Base-by-base conservation (phyloP, 2,888 invertebrate species). In the Prenolepis imparis region DNA sequence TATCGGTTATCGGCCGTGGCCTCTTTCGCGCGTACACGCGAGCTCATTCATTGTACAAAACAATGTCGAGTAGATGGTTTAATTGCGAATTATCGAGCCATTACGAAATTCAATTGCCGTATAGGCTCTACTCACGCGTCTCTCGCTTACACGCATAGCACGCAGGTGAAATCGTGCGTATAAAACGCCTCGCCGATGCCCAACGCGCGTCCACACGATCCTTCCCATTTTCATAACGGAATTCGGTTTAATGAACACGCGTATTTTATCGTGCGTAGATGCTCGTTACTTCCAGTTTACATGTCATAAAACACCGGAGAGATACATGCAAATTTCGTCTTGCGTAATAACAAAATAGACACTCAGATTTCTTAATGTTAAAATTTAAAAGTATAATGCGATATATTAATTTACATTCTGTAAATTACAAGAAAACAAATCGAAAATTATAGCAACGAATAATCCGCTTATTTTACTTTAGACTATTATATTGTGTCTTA, bases 11-110 rank as follows among this genome's bases (percentile, higher is more conserved):
- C 59, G 63, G 70, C 12, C 59, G 52, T n/a, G 86, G 41, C 67
- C 73, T 61, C 59, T 77, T 84, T 66, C 72, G 72, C 52, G 39
- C 80, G 41, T 84, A 74, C 59, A 73, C 48, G 63, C 73, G 73
- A 55, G 11, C 68, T 81, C 61, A 86, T 85, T 67, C 83, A 81
- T 59, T 52, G 80, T 70, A 75, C 59, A 63, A n/a, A n/a, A 80
- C 83, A 88, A 88, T 86, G 82, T 80, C 81, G 88, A 73, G 80
- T 86, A 84, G 82, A 67, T 82, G 73, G 84, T 84, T 85, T 86
- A 86, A 86, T 88, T 88, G 83, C 83, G 72, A 88, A 82, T 89
- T 84, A 89, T 86, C 80, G 87, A 83, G 61, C 85, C 87, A 84
- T 83, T 67, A 74, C 68, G 75, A 85, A 85, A 89, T 89, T 89